phyloP scores from a whole-genome alignment of 2,113 vertebrate genomes.

The Calyptommatus sinebrachiatus region DNA sequence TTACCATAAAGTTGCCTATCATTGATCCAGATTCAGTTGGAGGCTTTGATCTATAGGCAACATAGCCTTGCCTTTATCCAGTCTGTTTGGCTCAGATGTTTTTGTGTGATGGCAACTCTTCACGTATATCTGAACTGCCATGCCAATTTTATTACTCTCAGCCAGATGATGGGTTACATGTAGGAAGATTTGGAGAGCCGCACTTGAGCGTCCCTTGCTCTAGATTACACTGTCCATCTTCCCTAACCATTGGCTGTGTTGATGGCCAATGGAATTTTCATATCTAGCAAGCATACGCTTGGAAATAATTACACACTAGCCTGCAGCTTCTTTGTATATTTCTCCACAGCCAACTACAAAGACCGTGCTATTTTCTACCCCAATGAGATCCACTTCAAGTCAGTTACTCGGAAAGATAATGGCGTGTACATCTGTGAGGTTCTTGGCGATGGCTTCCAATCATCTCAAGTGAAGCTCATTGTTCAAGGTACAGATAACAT shows the following conservation, averaged over 20 bases:
- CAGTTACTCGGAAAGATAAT: slow-evolving; percentile 60
- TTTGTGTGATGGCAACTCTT: too few relatives aligned
- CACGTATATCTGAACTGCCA: too few relatives aligned
- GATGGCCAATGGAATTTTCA: neutral
- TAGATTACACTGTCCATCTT: neutral
- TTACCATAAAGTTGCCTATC: too few relatives aligned
- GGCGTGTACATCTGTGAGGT: slow-evolving; percentile 70
- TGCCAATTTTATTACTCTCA: too few relatives aligned
- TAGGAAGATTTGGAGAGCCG: too few relatives aligned
- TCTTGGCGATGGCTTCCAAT: slow-evolving; percentile 32
- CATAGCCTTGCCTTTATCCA: too few relatives aligned
- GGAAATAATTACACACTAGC: neutral
- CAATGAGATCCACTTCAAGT: slow-evolving; percentile 35
- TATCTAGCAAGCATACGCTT: neutral
- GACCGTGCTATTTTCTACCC: slow-evolving; percentile 40
- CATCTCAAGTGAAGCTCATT: slow-evolving; percentile 51
- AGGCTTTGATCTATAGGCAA: too few relatives aligned
- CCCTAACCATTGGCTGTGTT: neutral
- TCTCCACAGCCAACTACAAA: slow-evolving; percentile 52
- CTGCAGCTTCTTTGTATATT: neutral
- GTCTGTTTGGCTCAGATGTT: too few relatives aligned
- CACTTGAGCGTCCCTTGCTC: neutral
- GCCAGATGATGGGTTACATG: too few relatives aligned
- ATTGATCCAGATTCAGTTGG: too few relatives aligned
- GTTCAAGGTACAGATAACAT: slow-evolving; percentile 57